Conservation (phyloP, 2,888 invertebrate species). For the Nomada flava region DNA sequence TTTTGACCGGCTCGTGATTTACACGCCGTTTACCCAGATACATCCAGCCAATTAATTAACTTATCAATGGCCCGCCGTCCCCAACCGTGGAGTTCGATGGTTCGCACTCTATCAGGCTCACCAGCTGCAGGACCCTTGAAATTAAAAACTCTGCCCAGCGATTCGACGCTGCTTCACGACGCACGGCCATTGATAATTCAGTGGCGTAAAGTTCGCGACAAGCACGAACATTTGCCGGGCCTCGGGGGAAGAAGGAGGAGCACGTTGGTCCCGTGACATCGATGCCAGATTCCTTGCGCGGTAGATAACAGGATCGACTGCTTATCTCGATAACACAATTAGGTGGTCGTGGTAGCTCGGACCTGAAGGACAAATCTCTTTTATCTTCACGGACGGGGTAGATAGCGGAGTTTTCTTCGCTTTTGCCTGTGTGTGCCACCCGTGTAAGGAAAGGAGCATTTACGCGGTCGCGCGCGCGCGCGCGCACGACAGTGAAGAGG, state of each 20-base stretch:
- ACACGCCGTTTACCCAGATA: slow-evolving; percentile 33
- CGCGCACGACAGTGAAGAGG: slow-evolving; percentile 65
- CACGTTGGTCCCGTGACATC: slow-evolving; percentile 11
- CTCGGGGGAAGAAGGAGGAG: background rate
- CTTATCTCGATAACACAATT: slow-evolving; percentile 82
- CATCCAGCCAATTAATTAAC: slow-evolving; percentile 59
- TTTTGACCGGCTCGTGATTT: slow-evolving; percentile 63
- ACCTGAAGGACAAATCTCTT: slow-evolving; percentile 81
- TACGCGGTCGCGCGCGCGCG: slow-evolving; percentile 52
- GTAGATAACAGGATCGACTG: slow-evolving; percentile 72
- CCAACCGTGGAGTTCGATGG: background rate
- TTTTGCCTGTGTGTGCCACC: background rate
- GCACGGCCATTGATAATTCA: slow-evolving; percentile 30
- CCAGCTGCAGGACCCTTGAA: background rate
- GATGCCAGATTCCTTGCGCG: slow-evolving; percentile 31
- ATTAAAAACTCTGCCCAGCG: background rate
- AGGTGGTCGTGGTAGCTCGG: slow-evolving; percentile 74
- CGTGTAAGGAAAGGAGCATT: slow-evolving; percentile 14
- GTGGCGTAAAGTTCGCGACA: slow-evolving; percentile 12
- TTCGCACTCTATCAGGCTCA: background rate
- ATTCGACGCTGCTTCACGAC: background rate
- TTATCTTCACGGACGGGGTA: slow-evolving; percentile 75
- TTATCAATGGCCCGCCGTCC: slow-evolving; percentile 38
- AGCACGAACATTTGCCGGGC: slow-evolving; percentile 33
- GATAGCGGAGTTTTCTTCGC: slow-evolving; percentile 77